These are phyloP conservation scores for Argyresthia goedartella DNA, from an alignment of 2,888 invertebrate genomes.

Conservation along the genomic window DNA sequence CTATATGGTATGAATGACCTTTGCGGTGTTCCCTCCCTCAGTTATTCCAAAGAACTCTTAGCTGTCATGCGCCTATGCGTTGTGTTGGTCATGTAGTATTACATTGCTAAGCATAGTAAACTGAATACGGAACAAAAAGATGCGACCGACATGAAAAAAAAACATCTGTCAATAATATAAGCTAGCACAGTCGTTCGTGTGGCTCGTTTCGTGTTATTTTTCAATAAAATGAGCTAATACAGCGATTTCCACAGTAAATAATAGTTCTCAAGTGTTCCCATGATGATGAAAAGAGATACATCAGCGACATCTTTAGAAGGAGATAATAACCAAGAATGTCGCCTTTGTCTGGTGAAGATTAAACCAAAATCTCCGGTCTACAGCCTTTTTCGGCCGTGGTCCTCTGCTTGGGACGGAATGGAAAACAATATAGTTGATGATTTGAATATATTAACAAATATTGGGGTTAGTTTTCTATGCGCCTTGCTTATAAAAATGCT, in stretches of 20 bases:
- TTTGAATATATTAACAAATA: constrained; percentile 33
- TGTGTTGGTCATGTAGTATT: too few relatives aligned
- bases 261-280: too few relatives aligned
- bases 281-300: too few relatives aligned
- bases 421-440: constrained; percentile 41
- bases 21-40: too few relatives aligned
- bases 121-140: too few relatives aligned
- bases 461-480: constrained; percentile 29
- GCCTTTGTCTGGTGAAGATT: constrained; percentile 35
- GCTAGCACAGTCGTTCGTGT: neutral
- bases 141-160: too few relatives aligned
- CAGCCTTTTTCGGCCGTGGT: constrained; percentile 22
- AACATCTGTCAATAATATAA: too few relatives aligned
- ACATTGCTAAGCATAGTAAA: too few relatives aligned
- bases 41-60: too few relatives aligned
- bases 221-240: neutral
- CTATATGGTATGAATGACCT: too few relatives aligned
- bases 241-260: neutral
- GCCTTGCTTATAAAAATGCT: neutral
- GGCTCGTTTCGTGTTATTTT: neutral
- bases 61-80: too few relatives aligned
- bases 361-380: constrained; percentile 19
- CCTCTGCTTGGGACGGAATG: constrained; percentile 35
- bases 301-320: too few relatives aligned
- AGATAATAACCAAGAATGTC: constrained; percentile 26